These are phyloP conservation scores for Lycopodina hypogea DNA, from an alignment of 37 sponge, comb jelly and placozoan species.

Conservation along the genomic window DNA sequence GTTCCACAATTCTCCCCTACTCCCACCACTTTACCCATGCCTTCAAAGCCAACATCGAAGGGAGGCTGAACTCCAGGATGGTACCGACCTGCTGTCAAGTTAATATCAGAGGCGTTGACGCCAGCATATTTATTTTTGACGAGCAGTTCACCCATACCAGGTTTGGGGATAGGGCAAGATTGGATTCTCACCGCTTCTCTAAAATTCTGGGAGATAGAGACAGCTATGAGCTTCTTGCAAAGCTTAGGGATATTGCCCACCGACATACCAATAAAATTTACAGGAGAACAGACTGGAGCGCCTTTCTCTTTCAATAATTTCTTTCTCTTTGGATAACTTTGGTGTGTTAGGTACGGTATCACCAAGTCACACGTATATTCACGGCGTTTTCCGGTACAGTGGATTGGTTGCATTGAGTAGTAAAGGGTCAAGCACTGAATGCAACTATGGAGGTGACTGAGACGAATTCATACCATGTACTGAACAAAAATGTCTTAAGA, in stretches of 20 bases:
- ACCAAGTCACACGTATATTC: too few relatives aligned
- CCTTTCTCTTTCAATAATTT: too few relatives aligned
- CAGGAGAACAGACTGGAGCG: too few relatives aligned
- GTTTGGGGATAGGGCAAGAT: conserved; percentile 8
- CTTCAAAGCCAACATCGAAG: conserved; percentile 69
- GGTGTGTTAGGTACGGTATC: too few relatives aligned
- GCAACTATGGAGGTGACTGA: too few relatives aligned
- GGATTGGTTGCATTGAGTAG: too few relatives aligned
- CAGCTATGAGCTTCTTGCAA: conserved; percentile 38
- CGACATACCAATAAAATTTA: conserved; percentile 25
- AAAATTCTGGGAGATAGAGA: conserved; percentile 35
- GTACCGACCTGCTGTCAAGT: conserved; percentile 77
- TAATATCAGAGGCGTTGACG: conserved; percentile 82
- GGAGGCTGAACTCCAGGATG: conserved; percentile 47
- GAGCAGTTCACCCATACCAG: conserved; percentile 45
- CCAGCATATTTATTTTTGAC: conserved; percentile 55
- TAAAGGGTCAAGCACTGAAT: too few relatives aligned
- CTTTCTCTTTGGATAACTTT: too few relatives aligned
- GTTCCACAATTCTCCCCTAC: conserved; percentile 35
- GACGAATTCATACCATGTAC: too few relatives aligned
- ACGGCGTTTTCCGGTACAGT: too few relatives aligned
- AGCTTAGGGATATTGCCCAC: conserved; percentile 3
- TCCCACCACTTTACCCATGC: conserved; percentile 45
- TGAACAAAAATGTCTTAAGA: too few relatives aligned
- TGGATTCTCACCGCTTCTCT: conserved; percentile 51